Evolutionary conservation across 2,888 invertebrate genomes (phyloP), one percentile per base, ranked within the genome.

Genomic region (Icerya purchasi): DNA sequence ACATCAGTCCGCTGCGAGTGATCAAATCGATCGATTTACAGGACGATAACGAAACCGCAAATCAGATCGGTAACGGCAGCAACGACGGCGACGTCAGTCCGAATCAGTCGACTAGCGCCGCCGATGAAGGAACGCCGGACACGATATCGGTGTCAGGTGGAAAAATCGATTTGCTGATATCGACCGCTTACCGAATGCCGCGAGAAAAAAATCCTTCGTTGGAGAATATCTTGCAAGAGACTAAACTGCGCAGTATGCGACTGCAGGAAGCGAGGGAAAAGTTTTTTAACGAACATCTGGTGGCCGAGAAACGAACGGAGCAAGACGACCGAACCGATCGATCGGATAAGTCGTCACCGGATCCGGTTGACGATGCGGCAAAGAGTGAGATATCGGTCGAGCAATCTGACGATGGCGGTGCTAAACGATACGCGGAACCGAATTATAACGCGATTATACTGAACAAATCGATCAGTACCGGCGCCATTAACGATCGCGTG

Each of bases 371-470:
- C n/a, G 23, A 8, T 0, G 23, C 18, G 49, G 14, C 25, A 36
- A n/a, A 14, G 3, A 20, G 20, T 19, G 22, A 53, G 22, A 21
- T 20, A 22, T 23, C 54, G 21, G 54, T 22, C 54, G 54, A 53
- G 53, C 14, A 22, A 14, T n/a, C 10, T 19, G 53, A 21, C 20
- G 53, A 53, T 14, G 20, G 19, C 20, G 1, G 14, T 14, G 23
- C 20, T 18, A 23, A 22, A n/a, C 20, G n/a, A n/a, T 22, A 22
- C n/a, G 8, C 22, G 1, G 60, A 60, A 53, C 83, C 85, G 60
- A 81, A 82, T 65, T 75, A 82, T 1, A 82, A 1, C 68, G 77
- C 22, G 68, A 54, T n/a, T 58, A 69, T 69, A 63, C 63, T 65
- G 51, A 69, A 68, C 59, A 66, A 68, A 61, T 66, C 76, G 49